These are phyloP conservation scores for Polymixis lichenea DNA, from an alignment of 2,888 invertebrate species.

Conservation along the genomic window DNA sequence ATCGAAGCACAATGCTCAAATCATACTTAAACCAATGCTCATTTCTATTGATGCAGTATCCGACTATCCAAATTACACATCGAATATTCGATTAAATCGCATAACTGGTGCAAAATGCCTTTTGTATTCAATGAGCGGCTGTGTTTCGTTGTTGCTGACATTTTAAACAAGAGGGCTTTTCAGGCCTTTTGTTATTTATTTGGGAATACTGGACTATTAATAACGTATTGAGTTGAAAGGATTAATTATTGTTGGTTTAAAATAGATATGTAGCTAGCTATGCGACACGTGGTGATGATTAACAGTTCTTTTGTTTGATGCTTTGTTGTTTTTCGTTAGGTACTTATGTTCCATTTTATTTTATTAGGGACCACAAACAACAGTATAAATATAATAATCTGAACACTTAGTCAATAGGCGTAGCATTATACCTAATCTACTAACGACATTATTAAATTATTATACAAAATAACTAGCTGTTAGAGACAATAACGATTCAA, in stretches of 20 bases:
- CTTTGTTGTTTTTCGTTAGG: not conserved
- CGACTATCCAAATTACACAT: constrained; percentile 55
- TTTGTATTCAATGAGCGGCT: constrained; percentile 38
- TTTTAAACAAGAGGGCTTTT: constrained; percentile 35
- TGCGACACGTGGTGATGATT: not conserved
- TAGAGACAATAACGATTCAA: too few relatives aligned
- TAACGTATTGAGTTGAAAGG: constrained; percentile 20
- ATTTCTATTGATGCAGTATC: constrained; percentile 41
- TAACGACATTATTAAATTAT: too few relatives aligned
- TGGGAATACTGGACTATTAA: constrained; percentile 4
- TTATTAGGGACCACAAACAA: too few relatives aligned
- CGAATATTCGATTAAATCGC: constrained; percentile 51
- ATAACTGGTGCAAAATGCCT: constrained; percentile 20
- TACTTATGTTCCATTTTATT: too few relatives aligned
- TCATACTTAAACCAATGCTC: constrained; percentile 33
- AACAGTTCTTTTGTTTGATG: constrained; percentile 9
- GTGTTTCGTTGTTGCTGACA: constrained; percentile 29
- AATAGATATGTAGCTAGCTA: not conserved
- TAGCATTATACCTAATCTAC: too few relatives aligned
- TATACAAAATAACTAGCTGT: too few relatives aligned
- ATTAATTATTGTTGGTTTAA: constrained; percentile 15
- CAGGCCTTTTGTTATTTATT: constrained; percentile 25
- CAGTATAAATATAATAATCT: too few relatives aligned
- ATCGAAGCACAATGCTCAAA: constrained; percentile 5
- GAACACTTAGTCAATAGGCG: too few relatives aligned